A percentile compares a stretch with the other conserved stretches of the same genome.
Conservation (phyloP, 2,888 invertebrate species). For the Drepanosiphum platanoidis region DNA sequence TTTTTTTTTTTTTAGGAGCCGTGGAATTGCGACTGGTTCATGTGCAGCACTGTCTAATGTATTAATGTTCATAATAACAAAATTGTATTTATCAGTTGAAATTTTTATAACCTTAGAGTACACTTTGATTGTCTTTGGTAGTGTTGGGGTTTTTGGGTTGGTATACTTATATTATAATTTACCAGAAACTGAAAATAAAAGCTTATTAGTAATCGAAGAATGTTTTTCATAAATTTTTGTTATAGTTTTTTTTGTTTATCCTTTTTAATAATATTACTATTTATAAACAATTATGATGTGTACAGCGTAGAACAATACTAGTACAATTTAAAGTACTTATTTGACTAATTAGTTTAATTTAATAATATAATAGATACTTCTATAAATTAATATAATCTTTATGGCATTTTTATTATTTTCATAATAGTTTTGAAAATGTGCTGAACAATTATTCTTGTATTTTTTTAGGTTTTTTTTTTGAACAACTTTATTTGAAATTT, state of each 20-base stretch:
- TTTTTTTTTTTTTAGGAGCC: constrained; percentile 68
- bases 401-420: neutral
- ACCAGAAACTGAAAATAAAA: constrained; percentile 8
- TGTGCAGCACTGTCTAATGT: constrained; percentile 67
- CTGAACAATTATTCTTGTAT: neutral
- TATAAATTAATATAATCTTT: neutral
- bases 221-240: neutral
- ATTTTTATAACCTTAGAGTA: neutral
- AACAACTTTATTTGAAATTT: neutral
- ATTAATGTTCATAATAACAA: neutral
- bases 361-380: neutral
- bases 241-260: neutral
- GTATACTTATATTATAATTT: constrained; percentile 17
- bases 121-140: neutral
- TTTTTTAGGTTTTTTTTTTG: neutral
- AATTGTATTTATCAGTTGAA: constrained; percentile 6
- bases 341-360: neutral
- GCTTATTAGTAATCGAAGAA: neutral
- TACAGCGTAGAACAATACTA: neutral
- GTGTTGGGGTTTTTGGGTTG: neutral
- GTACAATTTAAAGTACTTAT: neutral
- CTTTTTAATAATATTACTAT: neutral
- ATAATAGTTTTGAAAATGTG: neutral
- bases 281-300: neutral
- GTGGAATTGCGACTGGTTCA: constrained; percentile 71